phyloP scores from a whole-genome alignment of 1,140 invertebrate genomes.

The Melipona quadrifasciata region DNA sequence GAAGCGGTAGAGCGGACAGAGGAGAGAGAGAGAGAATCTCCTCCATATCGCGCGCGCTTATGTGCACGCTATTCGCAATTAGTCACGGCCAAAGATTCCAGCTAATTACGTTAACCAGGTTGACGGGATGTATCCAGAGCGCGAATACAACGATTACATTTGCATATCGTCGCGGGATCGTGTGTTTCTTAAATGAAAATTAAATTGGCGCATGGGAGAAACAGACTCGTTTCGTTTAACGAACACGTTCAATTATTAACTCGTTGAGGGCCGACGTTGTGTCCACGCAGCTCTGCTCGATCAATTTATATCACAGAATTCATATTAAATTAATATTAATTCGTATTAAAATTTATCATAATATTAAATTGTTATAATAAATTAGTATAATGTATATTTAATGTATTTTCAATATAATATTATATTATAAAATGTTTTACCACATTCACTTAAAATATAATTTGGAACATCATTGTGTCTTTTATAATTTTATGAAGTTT shows the following conservation, averaged over 20 bases:
- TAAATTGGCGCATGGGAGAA: background rate
- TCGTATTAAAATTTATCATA: too few relatives aligned
- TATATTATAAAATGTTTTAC: too few relatives aligned
- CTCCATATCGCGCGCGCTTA: conserved; percentile 7
- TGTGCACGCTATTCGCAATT: conserved; percentile 63
- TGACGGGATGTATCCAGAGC: conserved; percentile 73
- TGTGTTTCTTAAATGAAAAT: background rate
- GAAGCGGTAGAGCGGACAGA: conserved; percentile 9
- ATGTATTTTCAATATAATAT: too few relatives aligned
- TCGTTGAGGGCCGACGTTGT: too few relatives aligned
- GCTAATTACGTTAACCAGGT: conserved; percentile 73
- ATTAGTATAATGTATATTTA: too few relatives aligned
- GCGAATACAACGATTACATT: conserved; percentile 60
- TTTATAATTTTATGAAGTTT: too few relatives aligned
- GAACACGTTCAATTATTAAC: background rate
- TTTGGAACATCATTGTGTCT: too few relatives aligned
- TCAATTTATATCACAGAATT: too few relatives aligned
- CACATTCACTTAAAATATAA: too few relatives aligned
- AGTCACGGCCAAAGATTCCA: conserved; percentile 72
- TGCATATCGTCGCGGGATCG: conserved; percentile 3
- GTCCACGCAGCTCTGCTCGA: too few relatives aligned
- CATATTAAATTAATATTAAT: too few relatives aligned
- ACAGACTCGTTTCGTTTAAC: background rate
- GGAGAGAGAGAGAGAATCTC: background rate
- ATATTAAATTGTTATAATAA: too few relatives aligned